These are phyloP conservation scores for Solenopsis fugax DNA, from an alignment of 1,140 invertebrate genomes.

Conservation along the genomic window DNA sequence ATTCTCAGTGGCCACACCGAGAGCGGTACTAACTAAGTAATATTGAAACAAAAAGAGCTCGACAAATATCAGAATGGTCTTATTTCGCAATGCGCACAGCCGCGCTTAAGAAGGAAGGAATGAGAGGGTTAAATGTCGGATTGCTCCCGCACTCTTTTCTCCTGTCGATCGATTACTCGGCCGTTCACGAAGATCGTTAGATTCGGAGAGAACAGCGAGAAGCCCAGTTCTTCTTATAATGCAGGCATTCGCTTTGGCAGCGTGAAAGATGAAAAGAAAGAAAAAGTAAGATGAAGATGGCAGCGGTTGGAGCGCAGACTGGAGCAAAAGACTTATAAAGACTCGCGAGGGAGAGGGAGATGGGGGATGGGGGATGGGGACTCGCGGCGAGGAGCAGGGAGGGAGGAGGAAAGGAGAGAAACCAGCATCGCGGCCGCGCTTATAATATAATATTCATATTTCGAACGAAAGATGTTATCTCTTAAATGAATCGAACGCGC, in stretches of 20 bases:
- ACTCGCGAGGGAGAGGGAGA: slow-evolving; percentile 24
- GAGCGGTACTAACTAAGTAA: slow-evolving; percentile 12
- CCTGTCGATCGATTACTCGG: slow-evolving; percentile 57
- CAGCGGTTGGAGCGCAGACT: slow-evolving; percentile 46
- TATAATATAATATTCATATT: slow-evolving; percentile 86
- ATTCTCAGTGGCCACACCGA: not conserved
- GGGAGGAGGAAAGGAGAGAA: slow-evolving; percentile 42
- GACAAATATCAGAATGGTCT: not conserved
- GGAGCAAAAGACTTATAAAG: slow-evolving; percentile 65
- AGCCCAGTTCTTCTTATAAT: slow-evolving; percentile 68
- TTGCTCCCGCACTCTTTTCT: slow-evolving; percentile 43
- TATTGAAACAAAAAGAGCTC: not conserved
- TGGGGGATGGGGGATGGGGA: not conserved
- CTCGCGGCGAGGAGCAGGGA: slow-evolving; percentile 20
- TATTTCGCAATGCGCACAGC: slow-evolving; percentile 29
- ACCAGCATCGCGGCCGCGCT: slow-evolving; percentile 73
- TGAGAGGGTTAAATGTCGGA: slow-evolving; percentile 47
- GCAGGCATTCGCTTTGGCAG: slow-evolving; percentile 73
- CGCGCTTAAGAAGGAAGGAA: not conserved
- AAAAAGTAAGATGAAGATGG: slow-evolving; percentile 62
- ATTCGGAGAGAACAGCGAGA: slow-evolving; percentile 52
- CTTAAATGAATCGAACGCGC: slow-evolving; percentile 85
- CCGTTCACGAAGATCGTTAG: slow-evolving; percentile 60
- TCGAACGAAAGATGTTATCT: slow-evolving; percentile 86
- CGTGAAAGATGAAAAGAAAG: slow-evolving; percentile 61